Evolutionary conservation across 2,797 vertebrate genomes (phyloP).

Genomic region (Cossypha dichroa): DNA sequence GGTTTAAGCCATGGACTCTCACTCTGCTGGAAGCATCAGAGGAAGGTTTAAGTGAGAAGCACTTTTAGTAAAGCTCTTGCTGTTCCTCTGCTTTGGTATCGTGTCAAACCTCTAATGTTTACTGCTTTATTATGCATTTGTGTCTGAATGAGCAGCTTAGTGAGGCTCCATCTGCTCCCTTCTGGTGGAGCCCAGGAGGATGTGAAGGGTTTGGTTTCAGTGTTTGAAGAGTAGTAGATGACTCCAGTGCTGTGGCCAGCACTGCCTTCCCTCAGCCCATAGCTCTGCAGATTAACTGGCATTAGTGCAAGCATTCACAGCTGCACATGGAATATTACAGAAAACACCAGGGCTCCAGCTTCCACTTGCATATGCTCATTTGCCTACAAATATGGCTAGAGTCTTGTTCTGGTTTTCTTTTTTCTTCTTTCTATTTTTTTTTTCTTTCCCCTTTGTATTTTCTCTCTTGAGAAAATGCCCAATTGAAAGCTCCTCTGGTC

Average conservation of each 20-base stretch:
- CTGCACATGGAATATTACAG: not conserved
- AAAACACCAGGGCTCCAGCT: not conserved
- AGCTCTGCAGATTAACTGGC: not conserved
- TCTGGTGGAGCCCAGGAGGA: not conserved
- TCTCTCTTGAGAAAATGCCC: not conserved
- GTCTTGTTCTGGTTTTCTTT: not conserved
- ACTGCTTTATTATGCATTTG: not conserved
- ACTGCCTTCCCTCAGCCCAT: not conserved
- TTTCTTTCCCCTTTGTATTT: not conserved
- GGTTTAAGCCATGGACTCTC: not conserved
- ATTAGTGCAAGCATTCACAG: not conserved
- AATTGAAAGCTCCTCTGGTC: not conserved
- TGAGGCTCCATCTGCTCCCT: conserved; percentile 25
- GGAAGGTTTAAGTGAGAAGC: not conserved
- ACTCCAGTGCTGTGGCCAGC: not conserved
- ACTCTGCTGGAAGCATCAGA: not conserved
- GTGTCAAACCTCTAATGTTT: not conserved
- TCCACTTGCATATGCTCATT: conserved; percentile 2
- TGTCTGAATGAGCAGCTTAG: not conserved
- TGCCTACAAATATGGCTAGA: not conserved
- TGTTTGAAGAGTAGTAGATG: conserved; percentile 1
- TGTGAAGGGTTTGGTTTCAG: not conserved
- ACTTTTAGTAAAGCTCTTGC: not conserved
- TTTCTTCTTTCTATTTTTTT: not conserved
- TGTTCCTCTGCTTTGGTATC: not conserved